Conservation (phyloP, 2,113 vertebrate genomes). For the Carassius carassius region DNA sequence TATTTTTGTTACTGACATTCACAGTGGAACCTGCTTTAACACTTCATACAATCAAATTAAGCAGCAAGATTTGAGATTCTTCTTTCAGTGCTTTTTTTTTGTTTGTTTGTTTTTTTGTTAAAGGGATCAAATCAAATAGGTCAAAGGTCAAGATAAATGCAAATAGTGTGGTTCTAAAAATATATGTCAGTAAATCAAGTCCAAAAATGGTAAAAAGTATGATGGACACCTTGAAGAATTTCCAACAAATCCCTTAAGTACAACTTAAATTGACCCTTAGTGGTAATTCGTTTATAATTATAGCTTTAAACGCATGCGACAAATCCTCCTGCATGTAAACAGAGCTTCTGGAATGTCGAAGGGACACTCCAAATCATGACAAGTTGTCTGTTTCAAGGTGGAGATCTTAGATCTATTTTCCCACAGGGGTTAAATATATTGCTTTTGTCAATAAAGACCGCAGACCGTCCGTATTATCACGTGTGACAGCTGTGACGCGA, state of each 20-base stretch:
- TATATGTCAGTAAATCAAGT: not conserved
- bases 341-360: conserved; percentile 10
- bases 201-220: not conserved
- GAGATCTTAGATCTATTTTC: conserved; percentile 8
- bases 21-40: conserved; percentile 37
- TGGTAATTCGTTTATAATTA: not conserved
- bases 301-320: not conserved
- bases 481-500: not conserved
- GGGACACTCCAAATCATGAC: not conserved
- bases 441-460: conserved; percentile 13
- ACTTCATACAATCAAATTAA: conserved; percentile 34
- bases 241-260: not conserved
- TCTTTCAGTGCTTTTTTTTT: not conserved
- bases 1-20: conserved; percentile 39
- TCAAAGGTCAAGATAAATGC: not conserved
- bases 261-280: not conserved
- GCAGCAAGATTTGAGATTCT: not conserved
- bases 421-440: conserved; percentile 9
- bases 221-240: not conserved
- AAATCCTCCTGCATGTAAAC: not conserved
- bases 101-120: not conserved
- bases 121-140: not conserved
- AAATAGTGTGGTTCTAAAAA: not conserved
- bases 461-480: not conserved
- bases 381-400: conserved; percentile 1